phyloP scores from a whole-genome alignment of 2,797 vertebrate genomes.

The Notoglanidium macrostoma region DNA sequence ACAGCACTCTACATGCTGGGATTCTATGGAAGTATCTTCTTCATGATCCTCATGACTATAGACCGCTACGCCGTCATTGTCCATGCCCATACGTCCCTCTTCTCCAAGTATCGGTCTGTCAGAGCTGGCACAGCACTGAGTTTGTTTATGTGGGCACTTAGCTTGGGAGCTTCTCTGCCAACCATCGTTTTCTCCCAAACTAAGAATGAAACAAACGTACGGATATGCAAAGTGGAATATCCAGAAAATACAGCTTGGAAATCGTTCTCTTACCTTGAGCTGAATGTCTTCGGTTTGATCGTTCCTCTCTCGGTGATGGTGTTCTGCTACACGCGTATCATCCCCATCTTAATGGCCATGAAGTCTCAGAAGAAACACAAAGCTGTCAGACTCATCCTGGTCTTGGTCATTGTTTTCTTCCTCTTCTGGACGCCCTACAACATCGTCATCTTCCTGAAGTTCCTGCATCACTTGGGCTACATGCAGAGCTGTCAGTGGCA shows the following conservation, averaged over 20 bases:
- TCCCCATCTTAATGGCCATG: constrained; percentile 66
- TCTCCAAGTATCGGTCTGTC: constrained; percentile 67
- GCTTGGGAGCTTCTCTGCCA: constrained; percentile 71
- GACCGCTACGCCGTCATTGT: constrained; percentile 85
- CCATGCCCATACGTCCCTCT: constrained; percentile 61
- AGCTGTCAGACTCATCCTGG: too few species aligned
- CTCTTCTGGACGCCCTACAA: too few species aligned
- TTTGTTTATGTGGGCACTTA: constrained; percentile 73
- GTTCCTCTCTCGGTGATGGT: constrained; percentile 70
- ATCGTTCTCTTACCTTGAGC: too few species aligned
- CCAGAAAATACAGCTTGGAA: too few species aligned
- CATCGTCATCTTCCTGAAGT: constrained; percentile 54
- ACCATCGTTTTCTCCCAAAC: constrained; percentile 68
- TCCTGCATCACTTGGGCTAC: constrained; percentile 46
- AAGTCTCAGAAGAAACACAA: constrained; percentile 48
- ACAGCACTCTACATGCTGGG: constrained; percentile 72
- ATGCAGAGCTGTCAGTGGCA: constrained; percentile 36
- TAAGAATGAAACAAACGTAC: not conserved
- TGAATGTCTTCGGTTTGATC: too few species aligned
- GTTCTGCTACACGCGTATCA: constrained; percentile 71
- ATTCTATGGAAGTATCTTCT: constrained; percentile 84
- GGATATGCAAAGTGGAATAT: too few species aligned
- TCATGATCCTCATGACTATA: constrained; percentile 83
- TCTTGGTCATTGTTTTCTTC: too few species aligned
- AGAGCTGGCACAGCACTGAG: constrained; percentile 62